Conservation (phyloP, 2,113 vertebrate genomes). For the Python bivittatus region DNA sequence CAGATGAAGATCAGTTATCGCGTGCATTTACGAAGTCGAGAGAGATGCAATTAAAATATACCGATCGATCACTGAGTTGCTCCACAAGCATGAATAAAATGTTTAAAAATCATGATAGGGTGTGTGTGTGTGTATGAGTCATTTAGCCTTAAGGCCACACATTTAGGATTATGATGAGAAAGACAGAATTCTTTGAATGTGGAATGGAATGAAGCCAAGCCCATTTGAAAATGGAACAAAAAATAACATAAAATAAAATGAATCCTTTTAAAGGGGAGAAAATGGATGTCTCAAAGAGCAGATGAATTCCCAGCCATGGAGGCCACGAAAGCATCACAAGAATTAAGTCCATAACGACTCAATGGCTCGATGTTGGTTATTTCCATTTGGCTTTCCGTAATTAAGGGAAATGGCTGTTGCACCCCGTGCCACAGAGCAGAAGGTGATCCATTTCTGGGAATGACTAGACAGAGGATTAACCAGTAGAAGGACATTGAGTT, state of each 20-base stretch:
- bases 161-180: constrained; percentile 30
- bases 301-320: constrained; percentile 60
- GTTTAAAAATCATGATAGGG: neutral
- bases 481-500: too few species aligned
- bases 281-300: neutral
- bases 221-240: neutral
- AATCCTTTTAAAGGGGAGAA: neutral
- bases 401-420: constrained; percentile 59
- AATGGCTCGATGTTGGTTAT: constrained; percentile 54
- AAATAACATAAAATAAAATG: neutral
- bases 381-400: constrained; percentile 48
- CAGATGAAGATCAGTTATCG: neutral
- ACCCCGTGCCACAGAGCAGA: constrained; percentile 42
- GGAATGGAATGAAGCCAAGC: constrained; percentile 50
- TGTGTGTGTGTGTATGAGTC: neutral
- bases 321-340: constrained; percentile 43
- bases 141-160: constrained; percentile 5
- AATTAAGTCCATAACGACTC: constrained; percentile 54
- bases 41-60: neutral
- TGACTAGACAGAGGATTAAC: too few species aligned
- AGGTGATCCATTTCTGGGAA: constrained; percentile 46
- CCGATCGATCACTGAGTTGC: neutral
- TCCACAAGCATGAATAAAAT: neutral
- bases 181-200: constrained; percentile 56
- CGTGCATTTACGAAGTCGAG: neutral